These are phyloP conservation scores for Acronicta aceris DNA, from an alignment of 2,888 invertebrate species.

Conservation along the genomic window DNA sequence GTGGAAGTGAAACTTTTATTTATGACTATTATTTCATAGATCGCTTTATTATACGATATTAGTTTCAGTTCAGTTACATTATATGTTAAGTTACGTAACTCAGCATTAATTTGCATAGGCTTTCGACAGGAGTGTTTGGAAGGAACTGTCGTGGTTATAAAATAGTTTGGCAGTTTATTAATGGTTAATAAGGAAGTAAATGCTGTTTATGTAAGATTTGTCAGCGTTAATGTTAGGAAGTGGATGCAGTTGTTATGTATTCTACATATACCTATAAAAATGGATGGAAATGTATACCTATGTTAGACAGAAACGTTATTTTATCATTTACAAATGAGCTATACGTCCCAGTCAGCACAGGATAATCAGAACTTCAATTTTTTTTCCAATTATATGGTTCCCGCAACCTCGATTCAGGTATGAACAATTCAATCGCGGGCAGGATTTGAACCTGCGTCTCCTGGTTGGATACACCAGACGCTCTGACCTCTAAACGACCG, in stretches of 20 bases:
- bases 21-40: constrained; percentile 33
- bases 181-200: constrained; percentile 26
- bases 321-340: no score
- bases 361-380: no score
- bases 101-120: constrained; percentile 36
- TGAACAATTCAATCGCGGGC: no score
- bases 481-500: no score
- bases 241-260: constrained; percentile 2
- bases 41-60: constrained; percentile 45
- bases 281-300: no score
- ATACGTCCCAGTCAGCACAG: no score
- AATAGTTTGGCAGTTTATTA: constrained; percentile 27
- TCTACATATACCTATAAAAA: not conserved
- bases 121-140: constrained; percentile 12
- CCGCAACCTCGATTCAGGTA: no score
- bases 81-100: constrained; percentile 31
- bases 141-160: constrained; percentile 36
- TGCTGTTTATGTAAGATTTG: constrained; percentile 7
- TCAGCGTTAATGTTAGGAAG: constrained; percentile 20
- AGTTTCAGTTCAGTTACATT: constrained; percentile 13
- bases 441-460: no score
- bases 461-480: no score
- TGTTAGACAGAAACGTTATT: not conserved
- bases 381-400: no score
- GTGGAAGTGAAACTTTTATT: constrained; percentile 38